phyloP scores from a whole-genome alignment of 2,113 vertebrate genomes.

The Opisthocomus hoazin region DNA sequence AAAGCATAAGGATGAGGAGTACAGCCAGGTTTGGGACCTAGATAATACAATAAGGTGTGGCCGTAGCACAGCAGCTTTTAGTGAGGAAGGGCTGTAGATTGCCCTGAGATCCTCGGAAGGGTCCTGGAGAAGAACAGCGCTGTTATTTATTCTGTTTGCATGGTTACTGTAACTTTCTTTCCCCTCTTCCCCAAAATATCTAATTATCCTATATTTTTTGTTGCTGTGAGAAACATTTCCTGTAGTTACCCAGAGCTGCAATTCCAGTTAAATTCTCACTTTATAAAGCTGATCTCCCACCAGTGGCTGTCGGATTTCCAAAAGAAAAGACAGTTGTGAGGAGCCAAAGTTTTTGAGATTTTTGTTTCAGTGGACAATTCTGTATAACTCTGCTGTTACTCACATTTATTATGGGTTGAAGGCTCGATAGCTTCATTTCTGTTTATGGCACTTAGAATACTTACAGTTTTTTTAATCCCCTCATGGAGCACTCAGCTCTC shows the following conservation, averaged over 20 bases:
- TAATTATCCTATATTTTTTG: constrained; percentile 23
- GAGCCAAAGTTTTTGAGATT: not conserved
- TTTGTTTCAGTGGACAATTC: not conserved
- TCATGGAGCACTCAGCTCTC: not conserved
- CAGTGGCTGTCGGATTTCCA: not conserved
- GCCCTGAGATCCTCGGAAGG: not conserved
- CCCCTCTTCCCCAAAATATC: not conserved
- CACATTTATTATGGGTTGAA: not conserved
- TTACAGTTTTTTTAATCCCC: not conserved
- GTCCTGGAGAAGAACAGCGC: not conserved
- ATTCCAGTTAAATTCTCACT: constrained; percentile 27
- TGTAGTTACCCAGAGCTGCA: not conserved
- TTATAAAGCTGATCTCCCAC: constrained; percentile 1
- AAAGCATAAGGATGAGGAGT: not conserved
- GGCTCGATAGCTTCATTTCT: not conserved
- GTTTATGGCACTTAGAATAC: not conserved
- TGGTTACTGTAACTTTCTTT: constrained; percentile 21
- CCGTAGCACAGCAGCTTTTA: fast-evolving
- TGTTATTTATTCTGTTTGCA: not conserved
- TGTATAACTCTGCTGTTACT: not conserved
- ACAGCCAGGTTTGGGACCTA: not conserved
- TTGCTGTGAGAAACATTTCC: constrained; percentile 33
- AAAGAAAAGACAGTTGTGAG: not conserved
- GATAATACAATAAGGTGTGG: not conserved
- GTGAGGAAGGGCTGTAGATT: not conserved